Evolutionary conservation across 2,888 invertebrate species (phyloP), one percentile per base, ranked within the genome.

Genomic region (Xiphydria camelus): DNA sequence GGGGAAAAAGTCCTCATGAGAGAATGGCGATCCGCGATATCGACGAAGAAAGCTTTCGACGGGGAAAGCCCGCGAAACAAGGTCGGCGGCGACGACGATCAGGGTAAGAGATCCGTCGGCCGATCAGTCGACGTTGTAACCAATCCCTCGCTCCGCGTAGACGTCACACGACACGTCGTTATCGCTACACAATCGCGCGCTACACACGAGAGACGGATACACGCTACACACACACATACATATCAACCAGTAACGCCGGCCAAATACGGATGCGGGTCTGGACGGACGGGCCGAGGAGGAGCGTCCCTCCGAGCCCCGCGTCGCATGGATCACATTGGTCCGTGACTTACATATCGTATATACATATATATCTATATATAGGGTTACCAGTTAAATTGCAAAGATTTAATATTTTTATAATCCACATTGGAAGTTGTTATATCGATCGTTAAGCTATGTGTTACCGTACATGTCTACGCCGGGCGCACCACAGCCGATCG

Each of bases 371-470:
- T n/a, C 29, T 29, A 29, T 29, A 63, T 51, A 53, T 55, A 39
- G 53, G 62, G 54, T 58, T 53, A 48, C 45, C 47, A 54, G 52
- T 51, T 57, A 49, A 57, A 59, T 56, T 54, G 52, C 46, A 60
- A 66, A 72, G 68, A 73, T 76, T 77, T 76, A 75, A 76, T 76
- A 77, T 76, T 76, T 77, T 75, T 74, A 77, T 79, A 79, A 77
- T 80, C 80, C 80, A 80, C 76, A 79, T 80, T 80, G 80, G 80
- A 80, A 76, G 76, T 77, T 77, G 77, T 78, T 77, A 73, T 72
- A 68, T 66, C 64, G 63, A 67, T 70, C 64, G 68, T 71, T 70
- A 69, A 68, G 62, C 50, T 61, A 44, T 51, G 35, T 51, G n/a
- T n/a, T n/a, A n/a, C n/a, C n/a, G n/a, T n/a, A n/a, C n/a, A n/a